These are phyloP conservation scores for Armadillidium nasatum DNA, from an alignment of 1,140 invertebrate genomes.

Conservation along the genomic window DNA sequence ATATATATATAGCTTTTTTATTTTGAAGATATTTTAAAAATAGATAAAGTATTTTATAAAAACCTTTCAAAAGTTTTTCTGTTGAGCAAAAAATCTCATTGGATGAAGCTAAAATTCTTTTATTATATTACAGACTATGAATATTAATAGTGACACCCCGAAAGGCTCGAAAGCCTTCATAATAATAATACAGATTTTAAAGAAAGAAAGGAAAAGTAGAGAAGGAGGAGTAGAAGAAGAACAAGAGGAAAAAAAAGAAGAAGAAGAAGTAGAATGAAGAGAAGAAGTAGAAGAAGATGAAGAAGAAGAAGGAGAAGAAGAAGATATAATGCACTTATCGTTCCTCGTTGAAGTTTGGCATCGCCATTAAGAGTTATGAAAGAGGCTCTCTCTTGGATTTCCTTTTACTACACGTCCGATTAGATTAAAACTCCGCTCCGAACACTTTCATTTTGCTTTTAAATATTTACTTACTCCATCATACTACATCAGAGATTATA, in stretches of 20 bases:
- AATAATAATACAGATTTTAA: neutral
- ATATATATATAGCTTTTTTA: no score
- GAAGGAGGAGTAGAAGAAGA: no score
- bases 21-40: no score
- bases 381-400: neutral
- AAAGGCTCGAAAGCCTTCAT: neutral
- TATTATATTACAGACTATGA: constrained; percentile 6
- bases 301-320: neutral
- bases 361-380: neutral
- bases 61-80: no score
- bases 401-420: neutral
- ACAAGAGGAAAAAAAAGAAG: no score
- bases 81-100: no score
- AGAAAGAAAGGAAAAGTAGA: no score
- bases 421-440: neutral
- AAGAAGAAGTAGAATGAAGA: neutral
- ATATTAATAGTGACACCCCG: constrained; percentile 1
- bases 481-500: no score
- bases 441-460: no score
- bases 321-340: neutral
- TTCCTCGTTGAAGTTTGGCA: neutral
- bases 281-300: no score
- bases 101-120: neutral
- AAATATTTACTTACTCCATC: no score
- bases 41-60: no score